Base-by-base conservation (phyloP, 1,140 invertebrate genomes). In the Meloidogyne hapla region DNA sequence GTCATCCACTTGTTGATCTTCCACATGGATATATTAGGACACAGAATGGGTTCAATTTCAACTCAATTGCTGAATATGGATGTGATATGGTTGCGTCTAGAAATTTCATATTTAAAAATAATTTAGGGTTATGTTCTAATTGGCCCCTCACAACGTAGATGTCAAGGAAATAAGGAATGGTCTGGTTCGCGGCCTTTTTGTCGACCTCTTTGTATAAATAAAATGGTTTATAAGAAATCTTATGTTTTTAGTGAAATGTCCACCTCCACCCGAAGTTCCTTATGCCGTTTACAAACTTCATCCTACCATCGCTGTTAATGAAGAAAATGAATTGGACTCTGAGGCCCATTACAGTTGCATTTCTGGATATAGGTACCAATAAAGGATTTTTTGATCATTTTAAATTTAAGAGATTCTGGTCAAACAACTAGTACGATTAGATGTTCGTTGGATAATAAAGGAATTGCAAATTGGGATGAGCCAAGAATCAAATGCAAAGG, bases 401-500 rank as follows among this genome's bases (percentile, higher is more conserved):
- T 33, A 71, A 40, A 23, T 26, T 61, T 21, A 18, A 25, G 33
- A 4, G 26, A 63, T 23, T 63, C 78, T n/a, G 63, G 40, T 15
- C 63, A 48, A 25, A 80, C 75, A 21, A 40, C 78, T 92, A 91
- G 92, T 8, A 90, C 91, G 67, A 93, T 94, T 61, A 95, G 95
- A 88, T 98, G 96, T 88, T 89, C 96, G 62, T 91, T 93, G 76
- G 93, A 94, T 81, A 93, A 76, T 23, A 80, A 95, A 83, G 92
- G 92, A 0, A 89, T 91, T 1, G 93, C 93, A 4, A 92, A 92
- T 76, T 94, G 93, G 93, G 95, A 93, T 84, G 95, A 95, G 18
- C 95, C 95, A 0, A 94, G 96, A 83, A 93, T 98, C 72, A 92
- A 92, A 48, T 98, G 96, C 84, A 92, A 94, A 90, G 93, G 95